Percentiles rank a stretch among this genome's conserved stretches.
phyloP scores from a whole-genome alignment of 2,113 vertebrate species.

The Bos javanicus region DNA sequence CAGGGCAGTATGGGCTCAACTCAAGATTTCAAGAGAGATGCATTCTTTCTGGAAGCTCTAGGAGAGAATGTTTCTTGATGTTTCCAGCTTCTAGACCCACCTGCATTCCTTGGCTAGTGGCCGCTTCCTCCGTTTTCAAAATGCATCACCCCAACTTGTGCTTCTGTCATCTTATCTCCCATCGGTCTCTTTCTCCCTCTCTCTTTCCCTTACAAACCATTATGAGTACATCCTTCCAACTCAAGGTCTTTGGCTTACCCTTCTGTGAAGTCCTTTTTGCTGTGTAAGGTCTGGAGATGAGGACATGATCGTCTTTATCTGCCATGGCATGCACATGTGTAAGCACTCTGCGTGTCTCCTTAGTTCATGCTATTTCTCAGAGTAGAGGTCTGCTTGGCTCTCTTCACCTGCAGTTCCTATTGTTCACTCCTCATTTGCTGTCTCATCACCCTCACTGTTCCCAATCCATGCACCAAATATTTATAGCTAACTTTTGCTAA shows the following conservation, averaged over 20 bases:
- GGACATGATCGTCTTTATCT: not conserved
- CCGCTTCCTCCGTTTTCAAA: not conserved
- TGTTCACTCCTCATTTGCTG: not conserved
- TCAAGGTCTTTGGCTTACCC: not conserved
- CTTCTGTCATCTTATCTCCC: not conserved
- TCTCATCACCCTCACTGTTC: not conserved
- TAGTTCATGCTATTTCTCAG: not conserved
- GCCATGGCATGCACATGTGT: fast-evolving
- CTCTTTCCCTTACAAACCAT: not conserved
- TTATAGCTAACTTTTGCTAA: not conserved
- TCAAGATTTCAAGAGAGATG: not conserved
- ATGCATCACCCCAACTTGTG: not conserved
- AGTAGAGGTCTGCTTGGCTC: too few species aligned
- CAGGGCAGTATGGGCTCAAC: not conserved
- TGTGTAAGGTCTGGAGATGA: not conserved
- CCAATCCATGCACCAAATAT: not conserved
- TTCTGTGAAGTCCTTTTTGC: not conserved
- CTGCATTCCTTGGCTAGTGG: not conserved
- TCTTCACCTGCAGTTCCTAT: not conserved
- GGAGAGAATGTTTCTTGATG: not conserved
- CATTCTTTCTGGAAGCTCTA: not conserved
- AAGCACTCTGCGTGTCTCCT: not conserved
- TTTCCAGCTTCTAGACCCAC: not conserved
- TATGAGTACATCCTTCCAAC: not conserved
- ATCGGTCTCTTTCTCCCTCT: not conserved